Conservation (phyloP, 2,888 invertebrate genomes). For the Papilio demoleus region DNA sequence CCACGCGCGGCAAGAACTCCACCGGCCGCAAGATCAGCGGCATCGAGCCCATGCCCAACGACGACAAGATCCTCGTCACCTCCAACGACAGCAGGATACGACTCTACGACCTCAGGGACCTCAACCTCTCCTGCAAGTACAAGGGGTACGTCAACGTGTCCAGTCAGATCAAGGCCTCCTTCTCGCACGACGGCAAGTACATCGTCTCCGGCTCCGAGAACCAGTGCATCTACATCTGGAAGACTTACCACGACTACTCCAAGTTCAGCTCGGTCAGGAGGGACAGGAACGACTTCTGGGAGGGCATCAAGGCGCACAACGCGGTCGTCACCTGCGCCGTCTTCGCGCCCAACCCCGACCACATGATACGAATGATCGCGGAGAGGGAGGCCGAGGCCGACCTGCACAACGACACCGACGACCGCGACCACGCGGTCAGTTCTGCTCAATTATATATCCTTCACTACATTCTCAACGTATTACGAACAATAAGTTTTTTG, state of each 20-base stretch:
- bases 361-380: constrained; percentile 90
- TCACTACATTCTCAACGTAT: too few species aligned
- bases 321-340: constrained; percentile 98
- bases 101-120: constrained; percentile 96
- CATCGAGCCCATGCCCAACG: constrained; percentile 97
- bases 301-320: constrained; percentile 93
- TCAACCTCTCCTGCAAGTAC: constrained; percentile 97
- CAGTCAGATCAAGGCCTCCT: constrained; percentile 98
- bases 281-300: constrained; percentile 99
- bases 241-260: constrained; percentile 97
- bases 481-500: too few species aligned
- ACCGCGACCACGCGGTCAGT: constrained; percentile 69
- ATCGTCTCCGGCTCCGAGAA: constrained; percentile 99
- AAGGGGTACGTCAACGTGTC: constrained; percentile 96
- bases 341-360: constrained; percentile 98
- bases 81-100: constrained; percentile 99
- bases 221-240: constrained; percentile 99
- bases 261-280: constrained; percentile 96
- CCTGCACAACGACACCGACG: constrained; percentile 47
- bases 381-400: constrained; percentile 71
- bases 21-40: constrained; percentile 98
- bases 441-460: constrained; percentile 18
- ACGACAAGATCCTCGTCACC: constrained; percentile 97
- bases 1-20: constrained; percentile 97
- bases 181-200: constrained; percentile 98